Evolutionary conservation across 2,797 vertebrate species (phyloP).

Genomic region (Emydoidea blandingii): DNA sequence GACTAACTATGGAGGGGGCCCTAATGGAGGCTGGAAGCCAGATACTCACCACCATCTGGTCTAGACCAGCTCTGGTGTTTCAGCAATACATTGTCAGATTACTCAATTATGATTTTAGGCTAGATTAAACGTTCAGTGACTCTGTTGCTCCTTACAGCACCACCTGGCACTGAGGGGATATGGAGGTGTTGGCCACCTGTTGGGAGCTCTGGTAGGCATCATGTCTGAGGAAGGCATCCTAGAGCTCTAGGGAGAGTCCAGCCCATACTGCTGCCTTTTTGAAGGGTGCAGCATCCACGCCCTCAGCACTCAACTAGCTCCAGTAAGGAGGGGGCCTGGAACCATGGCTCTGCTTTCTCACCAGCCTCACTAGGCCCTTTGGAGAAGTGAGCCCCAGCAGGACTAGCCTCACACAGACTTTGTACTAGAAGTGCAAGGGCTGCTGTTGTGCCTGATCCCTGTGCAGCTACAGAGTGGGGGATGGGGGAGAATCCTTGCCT

Average conservation of each 20-base stretch:
- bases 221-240: accelerated
- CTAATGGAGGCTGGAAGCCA: too few species aligned
- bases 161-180: neutral
- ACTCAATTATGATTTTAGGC: neutral
- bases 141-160: neutral
- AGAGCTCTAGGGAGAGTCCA: neutral
- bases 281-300: neutral
- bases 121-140: neutral
- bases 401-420: neutral
- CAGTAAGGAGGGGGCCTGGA: neutral
- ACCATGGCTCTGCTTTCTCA: neutral
- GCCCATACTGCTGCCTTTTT: neutral
- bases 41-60: too few species aligned
- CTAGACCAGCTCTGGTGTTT: too few species aligned
- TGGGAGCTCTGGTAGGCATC: neutral
- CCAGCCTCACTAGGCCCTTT: neutral
- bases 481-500: neutral
- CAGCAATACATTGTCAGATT: too few species aligned
- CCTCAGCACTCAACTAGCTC: neutral
- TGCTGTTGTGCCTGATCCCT: neutral
- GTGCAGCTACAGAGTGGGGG: neutral
- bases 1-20: too few species aligned
- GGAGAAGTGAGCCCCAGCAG: neutral
- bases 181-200: neutral
- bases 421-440: neutral